These are phyloP conservation scores for Mola mola DNA, from an alignment of 2,113 vertebrate genomes.

Conservation along the genomic window DNA sequence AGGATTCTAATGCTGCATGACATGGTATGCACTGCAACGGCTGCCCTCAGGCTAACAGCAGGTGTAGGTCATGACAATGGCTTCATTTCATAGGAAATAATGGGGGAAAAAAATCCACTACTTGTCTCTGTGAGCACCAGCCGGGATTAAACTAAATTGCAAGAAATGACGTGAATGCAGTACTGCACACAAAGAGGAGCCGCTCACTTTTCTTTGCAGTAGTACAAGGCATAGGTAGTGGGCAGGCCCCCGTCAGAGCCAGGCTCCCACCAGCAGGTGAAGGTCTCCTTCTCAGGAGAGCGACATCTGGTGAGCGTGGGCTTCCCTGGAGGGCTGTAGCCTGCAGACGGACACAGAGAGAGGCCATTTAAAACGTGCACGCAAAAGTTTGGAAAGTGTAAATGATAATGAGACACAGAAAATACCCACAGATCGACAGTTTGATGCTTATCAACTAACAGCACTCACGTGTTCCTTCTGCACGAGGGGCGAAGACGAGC, in stretches of 20 bases:
- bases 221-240: conserved; percentile 88
- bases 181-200: not conserved
- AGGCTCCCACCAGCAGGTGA: conserved; percentile 95
- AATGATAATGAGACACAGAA: too few species aligned
- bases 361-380: not conserved
- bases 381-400: too few species aligned
- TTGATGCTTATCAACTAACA: too few species aligned
- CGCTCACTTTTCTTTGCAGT: conserved; percentile 88
- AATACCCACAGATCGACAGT: too few species aligned
- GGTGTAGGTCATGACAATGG: too few species aligned
- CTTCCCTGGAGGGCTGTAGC: conserved; percentile 84
- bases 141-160: not conserved
- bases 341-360: conserved; percentile 66
- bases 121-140: not conserved
- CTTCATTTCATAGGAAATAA: too few species aligned
- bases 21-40: too few species aligned
- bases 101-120: not conserved
- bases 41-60: too few species aligned
- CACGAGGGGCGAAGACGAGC: conserved; percentile 6
- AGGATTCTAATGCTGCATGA: too few species aligned
- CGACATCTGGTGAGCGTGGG: conserved; percentile 85
- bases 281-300: conserved; percentile 93
- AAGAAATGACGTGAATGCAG: not conserved
- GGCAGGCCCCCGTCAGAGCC: conserved; percentile 85
- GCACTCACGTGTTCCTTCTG: conserved; percentile 64